These are phyloP conservation scores for Drosophila neocordata DNA, from an alignment of 1,140 invertebrate species.

Conservation along the genomic window DNA sequence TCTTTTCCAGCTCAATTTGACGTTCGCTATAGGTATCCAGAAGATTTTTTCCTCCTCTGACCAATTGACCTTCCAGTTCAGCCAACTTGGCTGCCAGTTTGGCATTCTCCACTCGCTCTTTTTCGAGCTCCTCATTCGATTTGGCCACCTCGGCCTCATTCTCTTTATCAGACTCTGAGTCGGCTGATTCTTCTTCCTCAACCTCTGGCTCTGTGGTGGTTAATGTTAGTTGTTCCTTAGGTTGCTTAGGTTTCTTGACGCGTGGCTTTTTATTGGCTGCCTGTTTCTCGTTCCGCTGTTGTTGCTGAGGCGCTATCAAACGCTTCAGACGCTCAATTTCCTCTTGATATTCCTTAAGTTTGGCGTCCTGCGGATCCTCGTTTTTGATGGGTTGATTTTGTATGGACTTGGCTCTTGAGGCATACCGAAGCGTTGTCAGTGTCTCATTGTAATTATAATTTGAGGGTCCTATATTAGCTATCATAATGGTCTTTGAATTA, in stretches of 20 bases:
- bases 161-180: constrained; percentile 84
- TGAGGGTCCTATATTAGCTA: constrained; percentile 98
- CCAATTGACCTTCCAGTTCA: constrained; percentile 93
- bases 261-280: constrained; percentile 56
- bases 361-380: constrained; percentile 96
- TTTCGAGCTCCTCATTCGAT: constrained; percentile 82
- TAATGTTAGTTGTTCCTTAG: constrained; percentile 38
- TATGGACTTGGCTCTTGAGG: constrained; percentile 96
- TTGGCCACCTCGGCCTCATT: constrained; percentile 83
- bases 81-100: constrained; percentile 84
- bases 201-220: constrained; percentile 38
- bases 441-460: constrained; percentile 98
- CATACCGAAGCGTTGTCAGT: constrained; percentile 95
- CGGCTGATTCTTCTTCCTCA: constrained; percentile 86
- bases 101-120: constrained; percentile 83
- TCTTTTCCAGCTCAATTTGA: constrained; percentile 91
- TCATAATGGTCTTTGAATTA: constrained; percentile 98
- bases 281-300: constrained; percentile 72
- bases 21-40: constrained; percentile 96
- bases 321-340: constrained; percentile 89
- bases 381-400: constrained; percentile 98
- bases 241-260: constrained; percentile 60
- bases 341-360: constrained; percentile 93
- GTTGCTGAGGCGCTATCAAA: constrained; percentile 83
- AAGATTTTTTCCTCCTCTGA: constrained; percentile 93